These are phyloP conservation scores for Chrysolina americana DNA, from an alignment of 2,888 invertebrate genomes.

Conservation along the genomic window DNA sequence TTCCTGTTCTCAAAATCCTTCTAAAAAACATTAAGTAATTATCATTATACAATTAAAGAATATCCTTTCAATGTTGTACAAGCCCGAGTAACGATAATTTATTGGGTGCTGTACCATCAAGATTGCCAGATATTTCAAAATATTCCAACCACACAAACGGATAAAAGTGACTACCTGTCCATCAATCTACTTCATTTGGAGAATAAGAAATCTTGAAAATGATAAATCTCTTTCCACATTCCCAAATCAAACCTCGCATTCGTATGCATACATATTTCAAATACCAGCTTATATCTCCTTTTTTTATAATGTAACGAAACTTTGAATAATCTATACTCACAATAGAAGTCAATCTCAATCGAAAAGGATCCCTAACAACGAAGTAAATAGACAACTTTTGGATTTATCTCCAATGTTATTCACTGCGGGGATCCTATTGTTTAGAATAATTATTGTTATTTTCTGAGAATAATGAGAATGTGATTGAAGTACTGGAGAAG, in stretches of 20 bases:
- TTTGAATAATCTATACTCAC: constrained; percentile 58
- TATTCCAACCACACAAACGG: constrained; percentile 48
- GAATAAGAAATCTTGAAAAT: constrained; percentile 49
- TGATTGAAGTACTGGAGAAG: constrained; percentile 45
- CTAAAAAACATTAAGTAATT: neutral
- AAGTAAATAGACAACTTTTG: constrained; percentile 52
- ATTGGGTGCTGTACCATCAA: constrained; percentile 39
- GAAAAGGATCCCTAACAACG: constrained; percentile 58
- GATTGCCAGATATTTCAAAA: constrained; percentile 48
- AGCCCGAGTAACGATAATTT: constrained; percentile 27
- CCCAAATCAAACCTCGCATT: constrained; percentile 53
- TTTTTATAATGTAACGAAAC: constrained; percentile 58
- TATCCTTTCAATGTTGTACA: neutral
- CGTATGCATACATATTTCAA: constrained; percentile 49
- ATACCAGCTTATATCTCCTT: constrained; percentile 51
- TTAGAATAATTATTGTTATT: constrained; percentile 69
- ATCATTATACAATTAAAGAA: constrained; percentile 2
- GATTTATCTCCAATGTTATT: constrained; percentile 60
- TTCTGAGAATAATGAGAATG: constrained; percentile 58
- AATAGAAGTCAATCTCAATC: constrained; percentile 57
- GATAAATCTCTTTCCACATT: constrained; percentile 56
- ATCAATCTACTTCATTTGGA: constrained; percentile 58
- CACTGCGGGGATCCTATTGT: constrained; percentile 68
- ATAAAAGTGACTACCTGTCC: constrained; percentile 51
- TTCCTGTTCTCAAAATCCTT: neutral